Evolutionary conservation across 2,888 invertebrate species (phyloP).

Genomic region (Cephus rjabovi): DNA sequence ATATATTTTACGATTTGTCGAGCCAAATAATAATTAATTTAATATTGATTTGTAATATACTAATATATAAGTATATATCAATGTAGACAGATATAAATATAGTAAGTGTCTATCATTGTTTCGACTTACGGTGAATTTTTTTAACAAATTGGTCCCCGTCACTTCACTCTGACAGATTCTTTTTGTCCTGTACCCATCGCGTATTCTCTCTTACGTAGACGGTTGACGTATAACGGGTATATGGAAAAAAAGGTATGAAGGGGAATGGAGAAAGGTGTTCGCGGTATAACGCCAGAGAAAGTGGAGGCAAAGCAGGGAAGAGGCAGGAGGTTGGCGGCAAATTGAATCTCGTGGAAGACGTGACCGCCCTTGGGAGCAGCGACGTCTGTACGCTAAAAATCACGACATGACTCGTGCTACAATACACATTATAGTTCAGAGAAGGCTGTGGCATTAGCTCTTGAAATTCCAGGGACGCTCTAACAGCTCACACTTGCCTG

Average conservation of each 20-base stretch:
- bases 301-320: conserved; percentile 19
- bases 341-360: conserved; percentile 62
- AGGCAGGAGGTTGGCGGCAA: conserved; percentile 48
- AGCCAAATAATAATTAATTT: neutral
- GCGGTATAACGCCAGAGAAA: conserved; percentile 4
- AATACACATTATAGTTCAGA: conserved; percentile 54
- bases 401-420: conserved; percentile 57
- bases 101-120: neutral
- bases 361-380: conserved; percentile 59
- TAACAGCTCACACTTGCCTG: neutral
- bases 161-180: neutral
- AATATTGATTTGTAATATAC: neutral
- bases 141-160: neutral
- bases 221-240: neutral
- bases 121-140: neutral
- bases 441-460: neutral
- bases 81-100: neutral
- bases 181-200: neutral
- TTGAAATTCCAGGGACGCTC: neutral
- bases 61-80: no score
- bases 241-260: neutral
- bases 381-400: conserved; percentile 55
- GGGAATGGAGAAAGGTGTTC: neutral
- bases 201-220: neutral
- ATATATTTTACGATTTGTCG: neutral